Conservation (phyloP, 2,888 invertebrate species). For the Crepidodera aurea region DNA sequence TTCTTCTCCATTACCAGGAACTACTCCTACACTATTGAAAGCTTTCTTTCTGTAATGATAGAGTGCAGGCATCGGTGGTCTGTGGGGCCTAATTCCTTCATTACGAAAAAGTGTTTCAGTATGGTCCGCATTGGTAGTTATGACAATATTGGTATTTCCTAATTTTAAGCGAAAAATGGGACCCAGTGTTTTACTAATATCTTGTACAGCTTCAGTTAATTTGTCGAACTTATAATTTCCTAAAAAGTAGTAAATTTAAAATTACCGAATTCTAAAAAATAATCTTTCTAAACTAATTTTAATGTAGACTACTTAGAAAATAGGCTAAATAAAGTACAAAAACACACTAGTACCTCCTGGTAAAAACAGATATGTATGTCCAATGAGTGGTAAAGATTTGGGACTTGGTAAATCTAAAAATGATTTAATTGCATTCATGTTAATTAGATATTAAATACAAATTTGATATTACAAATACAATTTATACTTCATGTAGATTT, state of each 20-base stretch:
- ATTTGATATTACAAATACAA: too few relatives aligned
- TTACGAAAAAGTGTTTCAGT: conserved; percentile 61
- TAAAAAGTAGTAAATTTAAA: too few relatives aligned
- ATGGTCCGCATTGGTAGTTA: conserved; percentile 64
- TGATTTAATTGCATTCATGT: conserved; percentile 38
- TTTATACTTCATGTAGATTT: too few relatives aligned
- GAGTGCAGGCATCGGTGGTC: conserved; percentile 65
- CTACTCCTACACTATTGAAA: conserved; percentile 64
- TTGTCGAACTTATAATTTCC: conserved; percentile 57
- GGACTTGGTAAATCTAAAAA: conserved; percentile 50
- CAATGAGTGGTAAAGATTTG: conserved; percentile 53
- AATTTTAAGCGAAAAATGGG: conserved; percentile 62
- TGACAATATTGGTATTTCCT: conserved; percentile 61
- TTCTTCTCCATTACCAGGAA: conserved; percentile 67
- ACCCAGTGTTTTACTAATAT: conserved; percentile 61
- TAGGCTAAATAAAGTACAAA: neutral
- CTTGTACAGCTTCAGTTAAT: conserved; percentile 61
- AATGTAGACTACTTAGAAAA: conserved; percentile 8
- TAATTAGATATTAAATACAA: too few relatives aligned
- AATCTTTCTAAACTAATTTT: too few relatives aligned
- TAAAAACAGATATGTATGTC: conserved; percentile 57
- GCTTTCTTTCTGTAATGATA: conserved; percentile 61
- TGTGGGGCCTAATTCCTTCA: conserved; percentile 64
- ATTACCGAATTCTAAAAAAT: too few relatives aligned
- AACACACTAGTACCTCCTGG: conserved; percentile 51